Evolutionary conservation across 92 coral and sea anemone genomes (phyloP), one percentile per base, ranked within the genome.

Genomic region (Epizoanthus stellaris): DNA sequence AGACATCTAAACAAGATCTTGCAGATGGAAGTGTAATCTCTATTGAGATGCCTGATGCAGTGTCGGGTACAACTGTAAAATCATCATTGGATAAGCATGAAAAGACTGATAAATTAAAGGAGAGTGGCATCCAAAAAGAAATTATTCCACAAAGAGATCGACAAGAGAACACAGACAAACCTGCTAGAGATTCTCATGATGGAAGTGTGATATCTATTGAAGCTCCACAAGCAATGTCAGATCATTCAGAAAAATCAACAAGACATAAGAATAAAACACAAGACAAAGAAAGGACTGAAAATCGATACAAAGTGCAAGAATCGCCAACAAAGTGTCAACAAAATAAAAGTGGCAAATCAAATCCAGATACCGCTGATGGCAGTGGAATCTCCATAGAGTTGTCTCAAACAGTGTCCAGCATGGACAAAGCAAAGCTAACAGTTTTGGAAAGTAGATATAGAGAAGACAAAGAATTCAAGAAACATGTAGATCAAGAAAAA

Each of bases 1-100:
- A 11, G 6, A 10, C 2, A 45, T n/a, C 13, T 61, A 19, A 43
- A 16, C 72, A 79, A 62, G 83, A 79, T 43, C 11, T 21, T 62
- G 45, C 60, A 39, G 83, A 79, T 79, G 83, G 82, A n/a, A 76
- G 82, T 59, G 25, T 54, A 76, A 20, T 76, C n/a, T 76, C 82
- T 58, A 63, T 76, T 16, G 82, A 76, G 56, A 36, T 76, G 62
- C 2, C 82, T 30, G 49, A 76, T 36, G 82, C 82, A 76, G 23
- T 76, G 9, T 34, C 54, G 15, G 23, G 60, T 39, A 68, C 39
- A 68, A 52, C 12, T 52, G 12, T 6, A 38, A 68, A 68, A 38
- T 43, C 73, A 67, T 9, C 38, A 15, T 4, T 38, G 4, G 16
- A 3, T 8, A 56, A 43, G 69, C 56, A 40, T 15, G 20, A 36